These are phyloP conservation scores for Rattus rattus DNA, from an alignment of 2,113 vertebrate species.

Conservation along the genomic window DNA sequence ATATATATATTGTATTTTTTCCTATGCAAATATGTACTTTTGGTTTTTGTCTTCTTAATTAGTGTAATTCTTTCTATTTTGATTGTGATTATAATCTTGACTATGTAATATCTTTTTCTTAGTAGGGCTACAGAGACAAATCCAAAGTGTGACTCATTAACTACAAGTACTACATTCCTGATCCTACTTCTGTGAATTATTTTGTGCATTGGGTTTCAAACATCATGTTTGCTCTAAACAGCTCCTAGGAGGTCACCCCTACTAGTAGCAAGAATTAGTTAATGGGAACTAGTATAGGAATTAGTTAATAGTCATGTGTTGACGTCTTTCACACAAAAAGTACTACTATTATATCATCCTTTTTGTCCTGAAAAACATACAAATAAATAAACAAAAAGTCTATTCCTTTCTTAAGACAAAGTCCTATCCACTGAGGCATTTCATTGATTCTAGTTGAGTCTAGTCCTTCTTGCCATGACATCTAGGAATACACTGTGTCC, in stretches of 20 bases:
- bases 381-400: neutral
- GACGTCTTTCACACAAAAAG: neutral
- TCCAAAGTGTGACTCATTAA: neutral
- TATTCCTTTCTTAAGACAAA: slow-evolving; percentile 3
- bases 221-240: neutral
- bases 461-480: neutral
- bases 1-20: neutral
- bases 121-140: slow-evolving; percentile 13
- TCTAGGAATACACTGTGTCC: neutral
- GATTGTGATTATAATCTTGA: slow-evolving; percentile 16
- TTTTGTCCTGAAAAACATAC: neutral
- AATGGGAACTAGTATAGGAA: neutral
- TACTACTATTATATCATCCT: neutral
- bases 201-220: neutral
- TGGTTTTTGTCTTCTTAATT: slow-evolving; percentile 26
- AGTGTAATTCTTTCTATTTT: neutral
- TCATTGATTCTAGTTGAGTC: neutral
- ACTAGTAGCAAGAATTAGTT: neutral
- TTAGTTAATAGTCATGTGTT: neutral
- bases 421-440: neutral
- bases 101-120: neutral
- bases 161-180: neutral
- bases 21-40: neutral
- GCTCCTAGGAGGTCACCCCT: neutral
- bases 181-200: slow-evolving; percentile 9